Evolutionary conservation across 2,888 invertebrate genomes (phyloP), one percentile per base, ranked within the genome.

Genomic region (Hirtodrosophila duncani): DNA sequence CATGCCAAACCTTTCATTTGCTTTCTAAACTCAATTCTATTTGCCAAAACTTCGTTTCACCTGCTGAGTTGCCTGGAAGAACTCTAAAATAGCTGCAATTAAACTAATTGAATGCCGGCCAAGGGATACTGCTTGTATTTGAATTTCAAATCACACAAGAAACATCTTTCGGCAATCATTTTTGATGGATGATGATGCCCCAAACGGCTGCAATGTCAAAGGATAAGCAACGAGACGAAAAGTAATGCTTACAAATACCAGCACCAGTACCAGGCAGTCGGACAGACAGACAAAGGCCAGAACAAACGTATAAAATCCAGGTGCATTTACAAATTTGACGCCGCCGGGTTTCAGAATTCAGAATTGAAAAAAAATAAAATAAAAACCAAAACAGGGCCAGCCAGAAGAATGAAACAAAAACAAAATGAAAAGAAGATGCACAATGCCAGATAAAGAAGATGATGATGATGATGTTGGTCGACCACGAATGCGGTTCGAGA

Each of bases 311-410:
- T 44, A 46, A 62, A 74, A 64, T 79, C 78, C 82, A 82, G 82
- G 78, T 79, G 82, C 79, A 82, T 80, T 78, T 68, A 66, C 74
- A 72, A 79, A 81, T 79, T 79, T 77, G 80, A 79, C 80, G 82
- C 79, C 80, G 77, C 44, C 63, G 78, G 74, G 70, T 56, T 57
- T 72, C 29, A 30, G 55, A n/a, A n/a, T n/a, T n/a, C n/a, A n/a
- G n/a, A n/a, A 26, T 10, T 7, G 10, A n/a, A n/a, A n/a, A n/a
- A n/a, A n/a, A n/a, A n/a, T n/a, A n/a, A n/a, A n/a, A n/a, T 48
- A 34, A 52, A 67, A 77, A 60, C 56, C 68, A 64, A 80, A 80
- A 72, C 70, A 56, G 62, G 48, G 41, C 59, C 66, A 69, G 42
- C 42, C 45, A 57, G 33, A 63, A 66, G 57, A 66, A 62, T 56